Conservation (phyloP, 2,797 vertebrate species). For the Pempheris klunzingeri region DNA sequence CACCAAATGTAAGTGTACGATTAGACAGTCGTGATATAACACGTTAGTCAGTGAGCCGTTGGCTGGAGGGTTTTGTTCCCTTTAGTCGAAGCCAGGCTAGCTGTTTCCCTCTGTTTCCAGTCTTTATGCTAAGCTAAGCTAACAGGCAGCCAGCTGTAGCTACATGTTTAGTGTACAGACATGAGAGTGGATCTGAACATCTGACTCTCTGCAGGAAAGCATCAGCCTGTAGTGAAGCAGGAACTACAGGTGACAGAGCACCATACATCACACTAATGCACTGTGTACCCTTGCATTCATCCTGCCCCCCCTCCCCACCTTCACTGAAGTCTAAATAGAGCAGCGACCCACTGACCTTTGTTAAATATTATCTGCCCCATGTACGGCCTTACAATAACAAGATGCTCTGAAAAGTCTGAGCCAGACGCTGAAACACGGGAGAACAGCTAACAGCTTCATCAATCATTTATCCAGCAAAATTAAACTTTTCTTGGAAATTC, state of each 20-base stretch:
- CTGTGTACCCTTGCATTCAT: constrained; percentile 26
- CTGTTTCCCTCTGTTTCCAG: neutral
- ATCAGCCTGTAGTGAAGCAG: constrained; percentile 9
- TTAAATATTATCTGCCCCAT: constrained; percentile 86
- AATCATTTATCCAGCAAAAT: constrained; percentile 84
- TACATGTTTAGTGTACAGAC: neutral
- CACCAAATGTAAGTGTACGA: no score
- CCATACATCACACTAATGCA: constrained; percentile 20
- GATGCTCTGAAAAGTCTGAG: constrained; percentile 65
- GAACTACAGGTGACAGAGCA: constrained; percentile 30
- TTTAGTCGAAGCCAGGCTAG: neutral
- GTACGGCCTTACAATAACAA: constrained; percentile 71
- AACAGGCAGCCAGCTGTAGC: neutral
- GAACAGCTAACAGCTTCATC: constrained; percentile 66
- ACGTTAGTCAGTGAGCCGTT: neutral
- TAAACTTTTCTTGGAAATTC: constrained; percentile 65
- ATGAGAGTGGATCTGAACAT: neutral
- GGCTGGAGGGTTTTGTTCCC: neutral
- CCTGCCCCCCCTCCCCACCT: neutral
- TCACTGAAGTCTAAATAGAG: constrained; percentile 51
- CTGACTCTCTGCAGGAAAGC: neutral
- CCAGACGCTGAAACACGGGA: constrained; percentile 42
- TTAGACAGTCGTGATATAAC: neutral
- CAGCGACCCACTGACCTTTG: constrained; percentile 74
- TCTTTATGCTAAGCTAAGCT: constrained; percentile 12